These are phyloP conservation scores for Paraplagusia blochii DNA, from an alignment of 2,113 vertebrate genomes.

Conservation along the genomic window DNA sequence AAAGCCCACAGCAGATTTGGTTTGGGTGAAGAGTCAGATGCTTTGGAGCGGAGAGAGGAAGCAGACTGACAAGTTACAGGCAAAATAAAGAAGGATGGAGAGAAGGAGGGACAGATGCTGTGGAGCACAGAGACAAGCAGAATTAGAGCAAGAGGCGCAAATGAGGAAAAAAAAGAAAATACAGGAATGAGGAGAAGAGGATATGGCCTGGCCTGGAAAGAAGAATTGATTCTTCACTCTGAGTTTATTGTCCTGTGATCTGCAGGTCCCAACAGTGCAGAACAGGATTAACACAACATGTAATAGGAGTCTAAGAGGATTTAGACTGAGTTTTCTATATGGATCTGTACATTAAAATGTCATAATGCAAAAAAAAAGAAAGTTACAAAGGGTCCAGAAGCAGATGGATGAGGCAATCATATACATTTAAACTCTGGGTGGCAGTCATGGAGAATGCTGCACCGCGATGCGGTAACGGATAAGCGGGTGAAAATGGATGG, in stretches of 20 bases:
- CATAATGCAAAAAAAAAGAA: no score
- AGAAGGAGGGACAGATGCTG: conserved; percentile 44
- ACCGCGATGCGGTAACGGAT: no score
- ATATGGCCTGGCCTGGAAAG: conserved; percentile 34
- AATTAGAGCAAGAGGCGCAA: conserved; percentile 21
- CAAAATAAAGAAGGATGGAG: conserved; percentile 23
- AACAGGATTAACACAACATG: conserved; percentile 39
- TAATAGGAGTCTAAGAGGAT: conserved; percentile 11
- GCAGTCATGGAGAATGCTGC: no score
- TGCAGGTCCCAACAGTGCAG: conserved; percentile 69
- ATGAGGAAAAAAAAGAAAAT: conserved; percentile 10
- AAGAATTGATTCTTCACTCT: conserved; percentile 58
- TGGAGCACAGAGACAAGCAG: conserved; percentile 46
- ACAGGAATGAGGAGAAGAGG: conserved; percentile 25
- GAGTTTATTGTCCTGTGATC: conserved; percentile 52
- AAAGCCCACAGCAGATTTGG: conserved; percentile 40
- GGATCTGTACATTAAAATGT: no score
- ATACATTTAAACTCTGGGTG: no score
- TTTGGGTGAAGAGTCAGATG: conserved; percentile 37
- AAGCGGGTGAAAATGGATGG: no score
- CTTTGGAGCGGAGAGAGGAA: conserved; percentile 31
- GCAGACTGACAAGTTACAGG: conserved; percentile 34
- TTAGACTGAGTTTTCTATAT: not conserved
- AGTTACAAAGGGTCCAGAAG: no score
- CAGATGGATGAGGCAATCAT: no score